Conservation (phyloP, 1,140 invertebrate genomes). For the Phenacoccus solenopsis region DNA sequence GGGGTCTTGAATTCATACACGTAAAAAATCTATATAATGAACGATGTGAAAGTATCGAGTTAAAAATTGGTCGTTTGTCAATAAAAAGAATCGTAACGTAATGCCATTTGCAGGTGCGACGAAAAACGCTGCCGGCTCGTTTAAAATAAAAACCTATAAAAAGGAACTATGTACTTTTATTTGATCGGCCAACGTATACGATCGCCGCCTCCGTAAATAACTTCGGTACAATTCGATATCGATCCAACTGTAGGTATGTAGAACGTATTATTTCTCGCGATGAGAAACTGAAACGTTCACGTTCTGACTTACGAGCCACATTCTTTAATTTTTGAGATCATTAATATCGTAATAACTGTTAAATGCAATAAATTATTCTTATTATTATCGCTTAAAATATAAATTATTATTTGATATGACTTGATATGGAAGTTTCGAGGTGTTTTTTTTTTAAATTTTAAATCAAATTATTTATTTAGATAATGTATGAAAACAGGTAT, state of each 20-base stretch:
- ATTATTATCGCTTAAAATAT: background rate
- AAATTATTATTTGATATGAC: background rate
- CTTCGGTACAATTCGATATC: background rate
- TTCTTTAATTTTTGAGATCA: too few relatives aligned
- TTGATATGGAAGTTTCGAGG: background rate
- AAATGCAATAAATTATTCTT: background rate
- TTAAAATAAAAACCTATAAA: background rate
- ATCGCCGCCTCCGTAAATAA: background rate
- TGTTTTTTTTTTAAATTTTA: background rate
- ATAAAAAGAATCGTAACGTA: background rate
- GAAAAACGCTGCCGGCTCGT: background rate
- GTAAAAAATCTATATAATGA: too few relatives aligned
- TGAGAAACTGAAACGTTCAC: too few relatives aligned
- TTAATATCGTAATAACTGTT: slow-evolving; percentile 1
- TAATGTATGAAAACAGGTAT: background rate
- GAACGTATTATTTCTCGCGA: too few relatives aligned
- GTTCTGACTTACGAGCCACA: too few relatives aligned
- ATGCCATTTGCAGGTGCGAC: background rate
- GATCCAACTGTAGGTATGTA: too few relatives aligned
- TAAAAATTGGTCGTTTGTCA: background rate
- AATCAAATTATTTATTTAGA: too few relatives aligned
- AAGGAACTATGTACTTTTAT: slow-evolving; percentile 3
- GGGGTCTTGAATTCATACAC: too few relatives aligned
- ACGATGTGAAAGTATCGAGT: background rate
- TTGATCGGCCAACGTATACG: background rate